These are phyloP conservation scores for Siniperca chuatsi DNA, from an alignment of 2,113 vertebrate genomes.

Conservation along the genomic window DNA sequence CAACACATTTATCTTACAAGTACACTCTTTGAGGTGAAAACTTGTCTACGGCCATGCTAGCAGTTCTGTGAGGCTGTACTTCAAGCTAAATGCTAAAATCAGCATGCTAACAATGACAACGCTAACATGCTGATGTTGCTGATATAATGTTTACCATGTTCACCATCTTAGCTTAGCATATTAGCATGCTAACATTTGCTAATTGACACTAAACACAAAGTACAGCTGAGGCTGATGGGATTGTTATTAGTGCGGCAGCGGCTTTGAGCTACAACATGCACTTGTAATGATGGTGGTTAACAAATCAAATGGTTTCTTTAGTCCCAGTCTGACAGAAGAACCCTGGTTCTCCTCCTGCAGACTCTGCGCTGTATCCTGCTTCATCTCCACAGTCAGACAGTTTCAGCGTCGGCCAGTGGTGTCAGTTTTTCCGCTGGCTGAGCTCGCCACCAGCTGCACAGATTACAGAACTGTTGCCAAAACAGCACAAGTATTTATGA, in stretches of 20 bases:
- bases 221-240: too few relatives aligned
- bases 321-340: not conserved
- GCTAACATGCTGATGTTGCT: not conserved
- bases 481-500: constrained; percentile 69
- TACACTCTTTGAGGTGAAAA: too few relatives aligned
- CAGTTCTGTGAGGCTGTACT: too few relatives aligned
- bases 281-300: not conserved
- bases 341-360: not conserved
- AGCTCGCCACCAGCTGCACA: constrained; percentile 55
- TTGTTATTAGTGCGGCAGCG: too few relatives aligned
- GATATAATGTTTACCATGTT: too few relatives aligned
- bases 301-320: not conserved
- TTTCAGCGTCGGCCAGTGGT: not conserved
- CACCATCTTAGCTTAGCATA: not conserved
- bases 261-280: not conserved
- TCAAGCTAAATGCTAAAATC: not conserved
- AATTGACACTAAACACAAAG: not conserved
- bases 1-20: too few relatives aligned
- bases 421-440: constrained; percentile 52
- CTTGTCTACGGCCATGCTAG: too few relatives aligned
- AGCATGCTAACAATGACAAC: not conserved
- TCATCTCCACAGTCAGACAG: not conserved
- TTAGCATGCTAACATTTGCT: not conserved
- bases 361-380: not conserved
- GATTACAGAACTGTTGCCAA: constrained; percentile 75